Evolutionary conservation across 2,113 vertebrate genomes (phyloP), one percentile per base, ranked within the genome.

Genomic region (Psettodes erumei): DNA sequence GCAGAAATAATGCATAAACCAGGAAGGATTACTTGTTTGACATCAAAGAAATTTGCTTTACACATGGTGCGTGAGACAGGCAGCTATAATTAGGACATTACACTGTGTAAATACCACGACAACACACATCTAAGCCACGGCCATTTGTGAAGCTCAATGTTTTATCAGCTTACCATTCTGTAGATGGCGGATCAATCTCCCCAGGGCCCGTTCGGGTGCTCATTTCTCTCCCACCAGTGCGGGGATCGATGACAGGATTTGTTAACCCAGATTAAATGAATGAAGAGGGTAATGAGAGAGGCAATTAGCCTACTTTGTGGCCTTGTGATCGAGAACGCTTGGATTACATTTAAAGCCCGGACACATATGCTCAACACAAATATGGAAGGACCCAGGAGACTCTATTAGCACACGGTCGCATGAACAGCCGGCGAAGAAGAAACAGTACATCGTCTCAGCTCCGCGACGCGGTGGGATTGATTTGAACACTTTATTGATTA

Each of bases 161-260:
- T 85, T 81, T 51, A 48, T 75, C 48, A 81, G 58, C 60, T 77
- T 65, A 64, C 50, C 48, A n/a, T 51, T 83, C 47, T 63, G 2
- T 64, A 33, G 12, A 48, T 54, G 40, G 68, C 53, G 50, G 66
- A 81, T 83, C 71, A 30, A 65, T 80, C 67, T 78, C 86, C 87
- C 82, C 48, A 12, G 82, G 81, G 85, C 43, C 50, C 23, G 33
- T 21, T 61, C 2, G 0, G 67, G 28, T 10, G 16, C 12, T 72
- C 27, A 43, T 66, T 76, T 40, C 55, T 64, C 54, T 71, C 66
- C 55, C 58, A 11, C n/a, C 38, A 28, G 48, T n/a, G 7, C 58
- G 4, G 25, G 65, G 75, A 89, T 88, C 87, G 82, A 87, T 82
- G 72, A 65, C 0, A 6, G 83, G 75, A 87, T 88, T 86, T 87